phyloP scores from a whole-genome alignment of 2,888 invertebrate genomes.

The Miltochrista miniata region DNA sequence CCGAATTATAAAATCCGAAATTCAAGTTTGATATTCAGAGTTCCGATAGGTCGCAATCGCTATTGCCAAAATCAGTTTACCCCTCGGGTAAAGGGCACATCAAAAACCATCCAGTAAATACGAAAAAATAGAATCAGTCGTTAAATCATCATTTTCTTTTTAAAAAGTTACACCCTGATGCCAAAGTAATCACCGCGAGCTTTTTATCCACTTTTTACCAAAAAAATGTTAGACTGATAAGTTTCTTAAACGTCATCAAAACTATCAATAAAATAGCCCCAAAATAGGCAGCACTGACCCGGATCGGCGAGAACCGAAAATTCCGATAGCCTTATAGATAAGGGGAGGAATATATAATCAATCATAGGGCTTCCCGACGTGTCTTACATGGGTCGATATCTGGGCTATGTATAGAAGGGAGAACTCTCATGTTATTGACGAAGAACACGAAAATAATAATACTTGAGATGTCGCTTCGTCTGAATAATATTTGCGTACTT shows the following conservation, averaged over 20 bases:
- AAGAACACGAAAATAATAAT: slow-evolving; percentile 1
- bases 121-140: too few species aligned
- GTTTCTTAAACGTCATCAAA: not conserved
- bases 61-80: too few species aligned
- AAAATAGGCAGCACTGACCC: slow-evolving; percentile 8
- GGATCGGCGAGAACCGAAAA: slow-evolving; percentile 20
- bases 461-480: not conserved
- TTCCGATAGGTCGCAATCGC: too few species aligned
- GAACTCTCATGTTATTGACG: slow-evolving; percentile 1
- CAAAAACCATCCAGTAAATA: too few species aligned
- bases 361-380: slow-evolving; percentile 20
- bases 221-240: not conserved
- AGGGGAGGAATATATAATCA: slow-evolving; percentile 24
- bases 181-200: too few species aligned
- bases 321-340: slow-evolving; percentile 19
- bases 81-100: too few species aligned
- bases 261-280: slow-evolving; percentile 18
- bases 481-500: too few species aligned
- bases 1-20: too few species aligned
- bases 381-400: slow-evolving; percentile 14
- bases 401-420: not conserved
- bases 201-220: not conserved
- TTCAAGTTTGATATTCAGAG: too few species aligned
- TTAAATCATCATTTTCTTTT: too few species aligned
- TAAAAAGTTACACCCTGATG: too few species aligned